Evolutionary conservation across 2,888 invertebrate species (phyloP).

Genomic region (Entomobrya multifasciata): DNA sequence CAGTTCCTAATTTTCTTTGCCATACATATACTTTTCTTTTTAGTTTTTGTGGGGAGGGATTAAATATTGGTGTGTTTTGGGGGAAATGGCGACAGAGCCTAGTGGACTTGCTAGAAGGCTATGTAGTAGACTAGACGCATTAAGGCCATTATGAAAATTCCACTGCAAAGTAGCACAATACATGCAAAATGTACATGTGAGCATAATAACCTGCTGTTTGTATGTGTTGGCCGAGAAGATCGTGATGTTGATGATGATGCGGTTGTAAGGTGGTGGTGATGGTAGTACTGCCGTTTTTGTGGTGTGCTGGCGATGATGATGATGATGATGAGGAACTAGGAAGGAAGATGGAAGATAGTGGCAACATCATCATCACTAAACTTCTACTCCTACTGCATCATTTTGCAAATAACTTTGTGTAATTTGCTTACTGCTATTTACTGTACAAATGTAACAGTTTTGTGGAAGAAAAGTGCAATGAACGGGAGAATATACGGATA

Average conservation of each 20-base stretch:
- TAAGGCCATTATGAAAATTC: constrained; percentile 24
- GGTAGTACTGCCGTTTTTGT: neutral
- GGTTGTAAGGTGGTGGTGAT: neutral
- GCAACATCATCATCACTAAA: no score
- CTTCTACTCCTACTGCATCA: constrained; percentile 36
- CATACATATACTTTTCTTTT: constrained; percentile 11
- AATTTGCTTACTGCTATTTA: constrained; percentile 44
- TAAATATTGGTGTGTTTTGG: neutral
- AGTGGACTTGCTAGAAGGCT: neutral
- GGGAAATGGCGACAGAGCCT: neutral
- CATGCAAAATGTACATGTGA: neutral
- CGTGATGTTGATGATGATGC: neutral
- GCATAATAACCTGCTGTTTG: neutral
- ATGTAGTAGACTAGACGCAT: constrained; percentile 5
- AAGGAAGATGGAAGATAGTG: neutral
- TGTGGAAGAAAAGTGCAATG: no score
- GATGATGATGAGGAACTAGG: neutral
- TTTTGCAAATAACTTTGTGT: constrained; percentile 59
- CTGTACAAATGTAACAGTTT: neutral
- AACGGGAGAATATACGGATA: no score
- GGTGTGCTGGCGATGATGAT: neutral
- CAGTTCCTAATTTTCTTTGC: constrained; percentile 55
- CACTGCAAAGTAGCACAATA: neutral
- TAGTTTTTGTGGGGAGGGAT: neutral
- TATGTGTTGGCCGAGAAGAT: neutral